These are phyloP conservation scores for Canis aureus DNA, from an alignment of 2,113 vertebrate species.

Conservation along the genomic window DNA sequence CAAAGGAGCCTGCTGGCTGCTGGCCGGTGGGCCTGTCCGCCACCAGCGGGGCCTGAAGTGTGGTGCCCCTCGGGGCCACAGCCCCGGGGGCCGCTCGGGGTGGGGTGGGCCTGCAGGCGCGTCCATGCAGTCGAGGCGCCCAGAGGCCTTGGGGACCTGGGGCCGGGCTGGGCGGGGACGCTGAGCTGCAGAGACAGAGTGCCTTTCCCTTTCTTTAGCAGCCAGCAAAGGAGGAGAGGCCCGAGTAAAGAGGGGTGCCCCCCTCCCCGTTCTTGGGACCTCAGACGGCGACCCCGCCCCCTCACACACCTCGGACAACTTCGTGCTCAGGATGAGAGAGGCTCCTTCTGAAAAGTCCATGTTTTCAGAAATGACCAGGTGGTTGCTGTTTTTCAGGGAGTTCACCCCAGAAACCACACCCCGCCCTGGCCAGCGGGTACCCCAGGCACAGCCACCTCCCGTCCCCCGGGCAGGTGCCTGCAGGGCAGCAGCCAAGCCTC, in stretches of 20 bases:
- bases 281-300: neutral
- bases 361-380: neutral
- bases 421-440: too few relatives aligned
- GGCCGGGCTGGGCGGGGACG: neutral
- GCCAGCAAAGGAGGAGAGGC: neutral
- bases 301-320: neutral
- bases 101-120: fast-evolving
- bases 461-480: neutral
- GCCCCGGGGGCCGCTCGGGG: neutral
- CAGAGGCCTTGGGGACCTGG: neutral
- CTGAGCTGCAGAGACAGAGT: neutral
- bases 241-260: neutral
- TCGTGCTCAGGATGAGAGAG: neutral
- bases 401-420: slow-evolving; percentile 64
- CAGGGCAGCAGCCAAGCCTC: neutral
- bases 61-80: fast-evolving
- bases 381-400: slow-evolving; percentile 58
- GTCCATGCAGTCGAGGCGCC: neutral
- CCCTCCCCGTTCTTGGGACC: neutral
- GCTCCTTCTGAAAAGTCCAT: neutral
- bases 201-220: neutral
- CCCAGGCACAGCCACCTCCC: too few relatives aligned
- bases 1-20: slow-evolving; percentile 16
- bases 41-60: fast-evolving
- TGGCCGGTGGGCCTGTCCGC: neutral